Percentiles rank a stretch among this genome's conserved stretches.
These are phyloP conservation scores for Propithecus coquereli DNA, from an alignment of 2,113 vertebrate genomes.

Conservation along the genomic window DNA sequence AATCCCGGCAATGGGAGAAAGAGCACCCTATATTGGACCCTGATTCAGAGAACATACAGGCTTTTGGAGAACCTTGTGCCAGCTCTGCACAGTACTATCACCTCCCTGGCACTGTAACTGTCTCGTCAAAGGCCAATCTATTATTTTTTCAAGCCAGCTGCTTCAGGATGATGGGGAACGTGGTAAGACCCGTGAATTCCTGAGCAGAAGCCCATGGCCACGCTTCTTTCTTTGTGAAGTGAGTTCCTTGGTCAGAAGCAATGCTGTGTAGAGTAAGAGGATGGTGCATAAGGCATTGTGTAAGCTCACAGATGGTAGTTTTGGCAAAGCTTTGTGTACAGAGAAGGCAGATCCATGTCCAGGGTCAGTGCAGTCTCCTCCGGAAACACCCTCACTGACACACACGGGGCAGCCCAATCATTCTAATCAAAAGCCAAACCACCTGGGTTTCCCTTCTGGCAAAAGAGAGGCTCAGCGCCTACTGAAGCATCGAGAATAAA, in stretches of 20 bases:
- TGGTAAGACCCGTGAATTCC: background rate
- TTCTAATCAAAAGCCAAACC: background rate
- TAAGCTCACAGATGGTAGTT: background rate
- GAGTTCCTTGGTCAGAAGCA: background rate
- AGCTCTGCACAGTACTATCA: background rate
- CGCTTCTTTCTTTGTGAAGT: background rate
- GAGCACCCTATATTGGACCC: background rate
- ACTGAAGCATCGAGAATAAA: background rate
- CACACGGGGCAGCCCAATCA: background rate
- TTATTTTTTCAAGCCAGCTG: background rate
- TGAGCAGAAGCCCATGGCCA: background rate
- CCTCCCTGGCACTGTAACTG: background rate
- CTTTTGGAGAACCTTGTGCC: background rate
- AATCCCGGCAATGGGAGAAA: background rate
- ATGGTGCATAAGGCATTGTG: background rate
- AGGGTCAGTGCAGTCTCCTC: background rate
- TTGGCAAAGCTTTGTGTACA: background rate
- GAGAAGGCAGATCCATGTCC: background rate
- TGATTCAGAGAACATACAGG: background rate
- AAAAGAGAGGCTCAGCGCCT: background rate
- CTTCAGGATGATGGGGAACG: no score
- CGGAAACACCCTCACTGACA: background rate
- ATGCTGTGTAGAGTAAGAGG: background rate
- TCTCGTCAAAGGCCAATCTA: background rate
- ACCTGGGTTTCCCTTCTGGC: background rate